These are phyloP conservation scores for Spodoptera exigua DNA, from an alignment of 2,888 invertebrate genomes.

Conservation along the genomic window DNA sequence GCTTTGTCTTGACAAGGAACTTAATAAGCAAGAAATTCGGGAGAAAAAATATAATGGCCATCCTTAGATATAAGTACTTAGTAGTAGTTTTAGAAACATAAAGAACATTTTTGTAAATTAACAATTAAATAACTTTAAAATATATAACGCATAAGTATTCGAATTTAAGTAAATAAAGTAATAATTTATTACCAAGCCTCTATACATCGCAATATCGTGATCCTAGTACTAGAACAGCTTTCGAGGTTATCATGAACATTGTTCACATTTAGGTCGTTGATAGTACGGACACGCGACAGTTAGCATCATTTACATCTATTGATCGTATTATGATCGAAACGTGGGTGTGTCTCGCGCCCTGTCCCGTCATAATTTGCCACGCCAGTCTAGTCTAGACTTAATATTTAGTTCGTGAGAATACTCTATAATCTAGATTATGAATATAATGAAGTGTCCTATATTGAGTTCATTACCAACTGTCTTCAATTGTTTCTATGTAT, in stretches of 20 bases:
- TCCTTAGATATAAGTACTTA: too few species aligned
- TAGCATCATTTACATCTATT: slow-evolving; percentile 57
- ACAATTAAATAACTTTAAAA: too few species aligned
- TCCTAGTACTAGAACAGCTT: slow-evolving; percentile 28
- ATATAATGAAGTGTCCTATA: neutral
- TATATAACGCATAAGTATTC: too few species aligned
- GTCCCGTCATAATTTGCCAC: slow-evolving; percentile 56
- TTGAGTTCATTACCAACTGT: too few species aligned
- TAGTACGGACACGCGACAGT: slow-evolving; percentile 50
- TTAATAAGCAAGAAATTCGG: too few species aligned
- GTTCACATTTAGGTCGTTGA: slow-evolving; percentile 46
- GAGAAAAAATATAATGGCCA: too few species aligned
- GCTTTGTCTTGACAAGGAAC: neutral
- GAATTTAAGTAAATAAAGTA: slow-evolving; percentile 1
- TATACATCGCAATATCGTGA: slow-evolving; percentile 25
- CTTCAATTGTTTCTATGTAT: too few species aligned
- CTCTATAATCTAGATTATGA: neutral
- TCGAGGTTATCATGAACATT: slow-evolving; percentile 53
- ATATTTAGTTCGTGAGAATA: slow-evolving; percentile 12
- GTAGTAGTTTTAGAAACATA: too few species aligned
- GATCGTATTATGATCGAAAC: slow-evolving; percentile 55
- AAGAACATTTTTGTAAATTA: too few species aligned
- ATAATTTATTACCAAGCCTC: slow-evolving; percentile 10
- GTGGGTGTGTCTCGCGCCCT: slow-evolving; percentile 62
- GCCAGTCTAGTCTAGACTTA: slow-evolving; percentile 49